Conservation (phyloP, 2,888 invertebrate species). For the Mythimna loreyi region DNA sequence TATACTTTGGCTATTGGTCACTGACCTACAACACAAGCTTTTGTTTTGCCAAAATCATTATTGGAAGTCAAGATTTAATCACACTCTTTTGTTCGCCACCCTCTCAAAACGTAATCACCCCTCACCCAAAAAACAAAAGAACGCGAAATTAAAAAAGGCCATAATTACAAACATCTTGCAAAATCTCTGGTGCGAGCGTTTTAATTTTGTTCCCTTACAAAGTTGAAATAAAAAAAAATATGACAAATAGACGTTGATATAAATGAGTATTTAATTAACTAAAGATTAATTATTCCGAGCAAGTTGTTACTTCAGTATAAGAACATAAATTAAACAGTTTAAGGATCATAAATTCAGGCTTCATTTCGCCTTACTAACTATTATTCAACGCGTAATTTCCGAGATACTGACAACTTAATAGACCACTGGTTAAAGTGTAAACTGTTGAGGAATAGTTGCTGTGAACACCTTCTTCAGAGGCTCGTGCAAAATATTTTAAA, state of each 20-base stretch:
- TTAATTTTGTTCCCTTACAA: neutral
- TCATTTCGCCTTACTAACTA: constrained; percentile 38
- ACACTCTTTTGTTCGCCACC: neutral
- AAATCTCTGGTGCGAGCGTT: neutral
- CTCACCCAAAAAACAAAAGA: neutral
- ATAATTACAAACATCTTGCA: constrained; percentile 5
- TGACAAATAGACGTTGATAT: constrained; percentile 30
- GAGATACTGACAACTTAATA: constrained; percentile 25
- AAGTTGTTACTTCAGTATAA: constrained; percentile 29
- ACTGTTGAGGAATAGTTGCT: neutral
- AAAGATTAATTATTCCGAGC: constrained; percentile 42
- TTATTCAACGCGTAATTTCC: constrained; percentile 31
- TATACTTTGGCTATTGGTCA: no score
- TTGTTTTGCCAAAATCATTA: neutral
- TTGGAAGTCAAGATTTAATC: no score
- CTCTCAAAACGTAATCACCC: neutral
- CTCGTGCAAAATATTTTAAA: neutral
- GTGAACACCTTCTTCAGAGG: neutral
- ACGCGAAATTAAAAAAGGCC: neutral
- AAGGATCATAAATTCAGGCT: constrained; percentile 45
- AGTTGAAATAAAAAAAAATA: constrained; percentile 26
- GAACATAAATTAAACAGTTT: constrained; percentile 37
- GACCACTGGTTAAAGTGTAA: neutral
- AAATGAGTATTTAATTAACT: constrained; percentile 39
- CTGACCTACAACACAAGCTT: neutral